Evolutionary conservation across 2,113 vertebrate species (phyloP), one percentile per base, ranked within the genome.

Genomic region (Cichladusa arquata): DNA sequence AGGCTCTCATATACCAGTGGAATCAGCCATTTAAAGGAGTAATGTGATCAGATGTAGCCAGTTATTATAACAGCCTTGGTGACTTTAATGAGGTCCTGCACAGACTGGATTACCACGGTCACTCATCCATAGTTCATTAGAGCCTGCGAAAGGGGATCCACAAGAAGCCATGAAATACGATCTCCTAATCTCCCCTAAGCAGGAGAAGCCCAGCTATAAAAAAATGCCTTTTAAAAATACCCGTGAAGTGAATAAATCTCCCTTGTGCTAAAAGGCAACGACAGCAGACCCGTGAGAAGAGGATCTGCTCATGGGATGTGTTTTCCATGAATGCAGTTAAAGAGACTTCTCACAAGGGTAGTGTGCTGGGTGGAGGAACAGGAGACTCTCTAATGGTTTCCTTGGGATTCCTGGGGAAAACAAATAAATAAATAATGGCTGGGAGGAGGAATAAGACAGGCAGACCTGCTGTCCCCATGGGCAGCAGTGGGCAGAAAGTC

Each of bases 91-190:
- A 97, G 96, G 94, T 97, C 90, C 92, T 95, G 96, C 91, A 8
- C 92, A 90, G 95, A 96, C 90, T 96, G 95, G 97, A 97, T 97
- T 97, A 97, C 88, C 20, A 14, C 17, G 60, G 86, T 79, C 87
- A 95, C 95, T 96, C 95, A 96, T 81, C 94, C 97, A 96, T 97
- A 96, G 96, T 97, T 97, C 95, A 97, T 97, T 96, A 96, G 87
- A 82, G 77, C 85, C 94, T 95, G 87, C 54, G 77, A 81, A 93
- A 78, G 53, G 82, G 80, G 89, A 97, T 96, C 93, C 96, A 96
- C 11, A 14, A 96, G 79, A 91, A 95, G 79, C 24, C 90, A 90
- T 97, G 95, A 97, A 97, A 97, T 95, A 92, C 3, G 44, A 97
- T 94, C 94, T 89, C 95, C 95, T 96, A 92, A 97, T 93, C 94